Conservation (phyloP, 2,797 vertebrate genomes). For the Acestrorhynchus altus region DNA sequence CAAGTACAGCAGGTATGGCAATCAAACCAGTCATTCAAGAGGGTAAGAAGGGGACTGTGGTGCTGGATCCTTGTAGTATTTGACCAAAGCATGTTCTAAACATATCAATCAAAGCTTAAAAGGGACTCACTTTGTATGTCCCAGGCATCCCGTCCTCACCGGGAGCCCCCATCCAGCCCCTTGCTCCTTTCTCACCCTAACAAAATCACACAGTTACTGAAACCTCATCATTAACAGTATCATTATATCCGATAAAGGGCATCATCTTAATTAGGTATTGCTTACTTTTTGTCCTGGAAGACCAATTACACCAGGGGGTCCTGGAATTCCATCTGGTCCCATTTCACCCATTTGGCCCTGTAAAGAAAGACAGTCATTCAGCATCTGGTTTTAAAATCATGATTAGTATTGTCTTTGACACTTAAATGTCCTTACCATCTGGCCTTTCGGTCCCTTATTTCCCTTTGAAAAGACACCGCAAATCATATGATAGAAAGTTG, state of each 20-base stretch:
- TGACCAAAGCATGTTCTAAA: too few species aligned
- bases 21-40: too few species aligned
- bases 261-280: not conserved
- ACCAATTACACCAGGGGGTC: slow-evolving; percentile 43
- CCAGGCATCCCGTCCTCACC: slow-evolving; percentile 38
- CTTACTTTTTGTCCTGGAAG: slow-evolving; percentile 49
- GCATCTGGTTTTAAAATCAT: not conserved
- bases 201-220: not conserved
- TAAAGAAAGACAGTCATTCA: not conserved
- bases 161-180: slow-evolving; percentile 53
- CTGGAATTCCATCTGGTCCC: slow-evolving; percentile 44
- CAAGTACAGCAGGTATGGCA: too few species aligned
- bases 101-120: too few species aligned
- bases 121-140: slow-evolving; percentile 37
- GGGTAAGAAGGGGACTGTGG: too few species aligned
- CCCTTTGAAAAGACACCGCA: slow-evolving; percentile 40
- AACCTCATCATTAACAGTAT: not conserved
- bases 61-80: too few species aligned
- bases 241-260: too few species aligned
- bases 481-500: not conserved
- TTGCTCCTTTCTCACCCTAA: slow-evolving; percentile 54
- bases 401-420: not conserved
- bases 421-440: slow-evolving; percentile 22
- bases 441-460: slow-evolving; percentile 40
- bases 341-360: slow-evolving; percentile 31